These are phyloP conservation scores for Hirtodrosophila histrioides DNA, from an alignment of 2,888 invertebrate species.

Conservation along the genomic window DNA sequence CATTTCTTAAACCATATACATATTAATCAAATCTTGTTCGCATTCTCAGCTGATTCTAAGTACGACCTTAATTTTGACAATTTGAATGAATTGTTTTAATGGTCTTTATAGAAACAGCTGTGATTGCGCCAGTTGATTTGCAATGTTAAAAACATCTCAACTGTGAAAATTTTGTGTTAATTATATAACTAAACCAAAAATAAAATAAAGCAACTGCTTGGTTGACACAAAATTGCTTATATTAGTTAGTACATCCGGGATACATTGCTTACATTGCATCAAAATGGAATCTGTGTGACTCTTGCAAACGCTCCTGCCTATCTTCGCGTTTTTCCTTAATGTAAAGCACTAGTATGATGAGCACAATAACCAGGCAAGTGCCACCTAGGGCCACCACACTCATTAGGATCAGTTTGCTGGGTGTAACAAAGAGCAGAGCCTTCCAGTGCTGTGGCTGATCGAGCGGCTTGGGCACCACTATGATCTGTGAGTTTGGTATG, in stretches of 20 bases:
- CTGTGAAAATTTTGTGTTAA: conserved; percentile 26
- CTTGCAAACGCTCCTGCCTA: conserved; percentile 90
- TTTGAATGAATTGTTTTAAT: conserved; percentile 11
- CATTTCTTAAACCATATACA: conserved; percentile 59
- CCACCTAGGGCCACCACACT: conserved; percentile 95
- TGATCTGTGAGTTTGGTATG: conserved; percentile 98
- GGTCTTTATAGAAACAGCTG: conserved; percentile 19
- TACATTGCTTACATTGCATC: conserved; percentile 91
- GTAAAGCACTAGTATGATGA: conserved; percentile 94
- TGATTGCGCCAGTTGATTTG: neutral
- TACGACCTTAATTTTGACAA: conserved; percentile 16
- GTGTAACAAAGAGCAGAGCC: conserved; percentile 96
- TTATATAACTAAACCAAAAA: conserved; percentile 24
- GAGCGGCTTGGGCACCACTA: conserved; percentile 95
- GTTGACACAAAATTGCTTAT: conserved; percentile 26
- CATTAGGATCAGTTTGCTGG: conserved; percentile 95
- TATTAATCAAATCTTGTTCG: conserved; percentile 33
- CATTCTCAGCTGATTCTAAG: conserved; percentile 17
- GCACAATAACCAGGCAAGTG: conserved; percentile 92
- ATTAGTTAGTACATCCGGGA: no score
- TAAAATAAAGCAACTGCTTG: conserved; percentile 45
- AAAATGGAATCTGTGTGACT: conserved; percentile 93
- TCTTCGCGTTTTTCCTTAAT: conserved; percentile 95
- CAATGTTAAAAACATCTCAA: conserved; percentile 21
- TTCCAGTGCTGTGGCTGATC: conserved; percentile 92